These are phyloP conservation scores for Phalacrocorax brasilianus DNA, from an alignment of 2,113 vertebrate species.

Conservation along the genomic window DNA sequence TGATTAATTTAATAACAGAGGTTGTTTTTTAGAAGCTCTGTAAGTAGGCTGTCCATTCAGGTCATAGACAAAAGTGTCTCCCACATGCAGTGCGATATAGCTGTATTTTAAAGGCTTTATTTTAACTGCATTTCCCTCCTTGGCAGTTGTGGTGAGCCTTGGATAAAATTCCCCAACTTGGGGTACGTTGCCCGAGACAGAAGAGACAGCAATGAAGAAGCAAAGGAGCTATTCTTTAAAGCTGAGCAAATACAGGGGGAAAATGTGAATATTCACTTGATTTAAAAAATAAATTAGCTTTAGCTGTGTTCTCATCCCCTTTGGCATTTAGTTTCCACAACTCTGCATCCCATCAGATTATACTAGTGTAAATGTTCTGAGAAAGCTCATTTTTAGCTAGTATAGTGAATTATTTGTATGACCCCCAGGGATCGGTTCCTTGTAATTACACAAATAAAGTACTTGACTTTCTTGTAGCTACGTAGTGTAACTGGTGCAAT, in stretches of 20 bases:
- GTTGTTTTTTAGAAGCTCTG: not conserved
- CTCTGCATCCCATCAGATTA: slow-evolving; percentile 29
- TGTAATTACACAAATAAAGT: slow-evolving; percentile 30
- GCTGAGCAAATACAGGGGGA: not conserved
- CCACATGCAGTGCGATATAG: not conserved
- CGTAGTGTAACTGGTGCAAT: not conserved
- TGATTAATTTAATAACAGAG: not conserved
- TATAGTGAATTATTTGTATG: slow-evolving; percentile 20
- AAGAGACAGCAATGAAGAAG: not conserved
- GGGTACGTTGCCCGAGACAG: not conserved
- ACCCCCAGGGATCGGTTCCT: slow-evolving; percentile 2
- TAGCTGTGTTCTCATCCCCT: slow-evolving; percentile 6
- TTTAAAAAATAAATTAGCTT: slow-evolving; percentile 47
- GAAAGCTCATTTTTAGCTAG: slow-evolving; percentile 44
- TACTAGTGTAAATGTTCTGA: slow-evolving; percentile 9
- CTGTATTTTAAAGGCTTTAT: not conserved
- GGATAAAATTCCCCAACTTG: not conserved
- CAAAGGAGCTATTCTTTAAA: not conserved
- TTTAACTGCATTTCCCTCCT: not conserved
- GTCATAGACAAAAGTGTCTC: not conserved
- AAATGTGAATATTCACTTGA: slow-evolving; percentile 19
- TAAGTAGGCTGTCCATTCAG: not conserved
- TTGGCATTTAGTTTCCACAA: slow-evolving; percentile 46
- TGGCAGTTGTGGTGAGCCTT: not conserved
- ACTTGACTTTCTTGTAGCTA: slow-evolving; percentile 16